A percentile compares a stretch with the other conserved stretches of the same genome.
phyloP scores from a whole-genome alignment of 2,888 invertebrate species.

The Drosophila dives region DNA sequence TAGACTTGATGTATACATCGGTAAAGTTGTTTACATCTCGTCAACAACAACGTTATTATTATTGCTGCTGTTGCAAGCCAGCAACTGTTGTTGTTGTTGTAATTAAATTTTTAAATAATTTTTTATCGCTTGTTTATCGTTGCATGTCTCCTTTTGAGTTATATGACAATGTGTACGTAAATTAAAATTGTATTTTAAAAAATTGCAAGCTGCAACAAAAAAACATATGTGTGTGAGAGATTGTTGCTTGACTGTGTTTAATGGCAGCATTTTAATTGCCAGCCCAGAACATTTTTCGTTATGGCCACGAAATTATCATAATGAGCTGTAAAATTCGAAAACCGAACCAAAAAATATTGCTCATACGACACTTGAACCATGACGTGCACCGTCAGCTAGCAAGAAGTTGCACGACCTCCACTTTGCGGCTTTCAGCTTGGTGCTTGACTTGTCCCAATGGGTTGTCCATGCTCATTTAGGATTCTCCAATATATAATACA shows the following conservation, averaged over 20 bases:
- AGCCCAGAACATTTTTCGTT: constrained; percentile 55
- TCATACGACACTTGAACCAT: constrained; percentile 52
- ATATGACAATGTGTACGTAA: constrained; percentile 74
- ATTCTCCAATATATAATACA: background rate
- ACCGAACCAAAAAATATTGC: constrained; percentile 41
- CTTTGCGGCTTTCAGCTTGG: constrained; percentile 24
- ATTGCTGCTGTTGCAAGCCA: constrained; percentile 8
- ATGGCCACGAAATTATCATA: constrained; percentile 67
- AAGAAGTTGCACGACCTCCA: constrained; percentile 29
- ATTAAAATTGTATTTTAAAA: constrained; percentile 71
- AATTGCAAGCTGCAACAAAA: constrained; percentile 29
- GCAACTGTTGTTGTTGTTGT: constrained; percentile 53
- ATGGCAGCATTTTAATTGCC: constrained; percentile 76
- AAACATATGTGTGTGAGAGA: constrained; percentile 30
- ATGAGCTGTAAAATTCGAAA: constrained; percentile 53
- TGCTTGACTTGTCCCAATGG: background rate
- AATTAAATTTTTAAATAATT: constrained; percentile 79
- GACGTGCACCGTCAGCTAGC: constrained; percentile 46
- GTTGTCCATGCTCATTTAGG: background rate
- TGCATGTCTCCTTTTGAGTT: constrained; percentile 56
- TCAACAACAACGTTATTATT: constrained; percentile 59
- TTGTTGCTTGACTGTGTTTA: constrained; percentile 62
- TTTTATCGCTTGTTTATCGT: constrained; percentile 77
- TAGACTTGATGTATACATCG: constrained; percentile 75
- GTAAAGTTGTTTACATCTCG: constrained; percentile 72